Base-by-base conservation (phyloP, 2,888 invertebrate species). In the Drosophila fungiperda region DNA sequence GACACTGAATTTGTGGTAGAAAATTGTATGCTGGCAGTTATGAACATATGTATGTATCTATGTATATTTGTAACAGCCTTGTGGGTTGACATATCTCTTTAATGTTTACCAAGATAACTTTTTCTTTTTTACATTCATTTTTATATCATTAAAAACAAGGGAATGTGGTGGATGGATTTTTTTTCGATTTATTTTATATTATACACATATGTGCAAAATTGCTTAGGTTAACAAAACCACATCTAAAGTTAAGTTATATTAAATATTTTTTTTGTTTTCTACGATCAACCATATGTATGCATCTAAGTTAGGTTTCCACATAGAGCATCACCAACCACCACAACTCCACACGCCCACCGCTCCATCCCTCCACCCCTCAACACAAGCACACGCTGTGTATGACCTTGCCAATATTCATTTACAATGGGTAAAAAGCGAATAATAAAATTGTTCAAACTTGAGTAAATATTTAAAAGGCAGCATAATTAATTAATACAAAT, bases 1-100 rank as follows among this genome's bases (percentile, higher is more conserved):
- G 29, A 32, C 54, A 57, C 29, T 42, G 40, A n/a, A 42, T 32
- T 40, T 32, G 15, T 57, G n/a, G 49, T 26, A 49, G 49, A 49
- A 26, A 49, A 49, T 49, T 54, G 17, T 35, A 23, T 35, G 53
- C 53, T 36, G 53, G 23, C 35, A 35, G 53, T 15, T 49, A 45
- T 45, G 45, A 45, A 45, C 20, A 45, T 45, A 45, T 35, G 33
- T 53, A 32, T 36, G 17, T 17, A 35, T 53, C 15, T 35, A 35
- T 20, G 35, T 53, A 35, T 26, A 11, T 35, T 23, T 35, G 35
- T 53, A 23, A 9, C 45, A 45, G 20, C 20, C 45, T 45, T 45
- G 15, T 23, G 20, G 45, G 15, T 23, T 23, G 20, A 15, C 45
- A 7, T 45, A 45, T 45, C 20, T 23, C 45, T 45, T 45, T 23